phyloP scores from a whole-genome alignment of 2,888 invertebrate species.

The Megastigmus dorsalis region DNA sequence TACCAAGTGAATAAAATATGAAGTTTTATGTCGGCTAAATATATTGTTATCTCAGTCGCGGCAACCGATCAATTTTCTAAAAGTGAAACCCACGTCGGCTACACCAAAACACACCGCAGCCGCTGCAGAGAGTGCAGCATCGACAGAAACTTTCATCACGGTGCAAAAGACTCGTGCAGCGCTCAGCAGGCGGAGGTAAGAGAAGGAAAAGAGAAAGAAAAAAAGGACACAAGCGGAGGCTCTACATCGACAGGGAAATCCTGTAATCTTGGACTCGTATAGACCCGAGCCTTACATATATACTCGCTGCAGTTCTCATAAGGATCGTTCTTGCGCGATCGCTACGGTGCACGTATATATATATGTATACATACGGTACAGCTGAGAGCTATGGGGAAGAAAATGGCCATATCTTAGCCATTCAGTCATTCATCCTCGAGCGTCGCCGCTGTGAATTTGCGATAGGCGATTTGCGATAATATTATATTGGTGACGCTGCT shows the following conservation, averaged over 20 bases:
- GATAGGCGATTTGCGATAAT: slow-evolving; percentile 56
- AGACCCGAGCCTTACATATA: too few species aligned
- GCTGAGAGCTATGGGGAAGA: too few species aligned
- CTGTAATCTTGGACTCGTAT: too few species aligned
- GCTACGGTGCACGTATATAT: too few species aligned
- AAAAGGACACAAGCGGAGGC: background rate
- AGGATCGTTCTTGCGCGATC: background rate
- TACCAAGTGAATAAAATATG: too few species aligned
- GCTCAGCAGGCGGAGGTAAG: background rate
- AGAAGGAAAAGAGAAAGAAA: background rate
- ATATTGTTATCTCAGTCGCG: too few species aligned
- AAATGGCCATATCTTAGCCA: slow-evolving; percentile 44
- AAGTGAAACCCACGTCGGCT: slow-evolving; percentile 8
- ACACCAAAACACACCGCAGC: background rate
- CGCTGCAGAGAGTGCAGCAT: background rate
- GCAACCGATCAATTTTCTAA: slow-evolving; percentile 2
- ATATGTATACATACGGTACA: too few species aligned
- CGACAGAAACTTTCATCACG: slow-evolving; percentile 5
- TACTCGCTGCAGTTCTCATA: slow-evolving; percentile 28
- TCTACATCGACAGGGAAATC: slow-evolving; percentile 27
- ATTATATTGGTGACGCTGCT: slow-evolving; percentile 54
- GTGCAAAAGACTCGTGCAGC: background rate
- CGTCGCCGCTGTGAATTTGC: slow-evolving; percentile 41
- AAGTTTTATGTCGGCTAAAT: too few species aligned
- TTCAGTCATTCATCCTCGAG: slow-evolving; percentile 53